A percentile compares a stretch with the other conserved stretches of the same genome.
These are phyloP conservation scores for Notodonta ziczac DNA, from an alignment of 2,888 invertebrate species.

Conservation along the genomic window DNA sequence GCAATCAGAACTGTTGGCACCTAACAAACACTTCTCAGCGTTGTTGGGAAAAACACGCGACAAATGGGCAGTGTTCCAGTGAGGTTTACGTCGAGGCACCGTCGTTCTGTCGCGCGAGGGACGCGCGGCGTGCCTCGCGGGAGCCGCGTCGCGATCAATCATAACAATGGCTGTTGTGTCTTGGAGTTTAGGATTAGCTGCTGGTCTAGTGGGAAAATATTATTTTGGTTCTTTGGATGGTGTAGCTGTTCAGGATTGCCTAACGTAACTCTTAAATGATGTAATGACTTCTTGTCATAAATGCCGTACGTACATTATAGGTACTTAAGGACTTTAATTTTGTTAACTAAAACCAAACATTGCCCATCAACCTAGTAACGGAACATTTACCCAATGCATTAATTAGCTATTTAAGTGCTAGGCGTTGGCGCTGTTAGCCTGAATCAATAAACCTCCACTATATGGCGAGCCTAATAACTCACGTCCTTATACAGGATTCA, in stretches of 20 bases:
- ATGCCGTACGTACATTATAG: no score
- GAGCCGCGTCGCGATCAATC: conserved; percentile 30
- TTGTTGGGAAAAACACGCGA: conserved; percentile 1
- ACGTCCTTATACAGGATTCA: not conserved
- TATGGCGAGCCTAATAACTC: no score
- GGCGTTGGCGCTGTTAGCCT: no score
- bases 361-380: no score
- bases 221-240: not conserved
- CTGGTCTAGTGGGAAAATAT: not conserved
- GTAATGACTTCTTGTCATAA: no score
- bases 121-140: not conserved
- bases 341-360: no score
- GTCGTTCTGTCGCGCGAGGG: not conserved
- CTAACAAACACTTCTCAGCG: not conserved
- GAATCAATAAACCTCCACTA: no score
- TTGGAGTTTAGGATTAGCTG: not conserved
- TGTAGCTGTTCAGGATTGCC: no score
- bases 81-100: not conserved
- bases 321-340: no score
- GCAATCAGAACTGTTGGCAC: not conserved
- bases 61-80: not conserved
- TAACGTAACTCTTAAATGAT: no score
- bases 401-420: no score
- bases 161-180: conserved; percentile 22
- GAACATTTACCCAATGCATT: no score